Percentiles rank a stretch among this genome's conserved stretches.
These are phyloP conservation scores for Paedocypris micromegethes DNA, from an alignment of 2,797 vertebrate species.

Conservation along the genomic window DNA sequence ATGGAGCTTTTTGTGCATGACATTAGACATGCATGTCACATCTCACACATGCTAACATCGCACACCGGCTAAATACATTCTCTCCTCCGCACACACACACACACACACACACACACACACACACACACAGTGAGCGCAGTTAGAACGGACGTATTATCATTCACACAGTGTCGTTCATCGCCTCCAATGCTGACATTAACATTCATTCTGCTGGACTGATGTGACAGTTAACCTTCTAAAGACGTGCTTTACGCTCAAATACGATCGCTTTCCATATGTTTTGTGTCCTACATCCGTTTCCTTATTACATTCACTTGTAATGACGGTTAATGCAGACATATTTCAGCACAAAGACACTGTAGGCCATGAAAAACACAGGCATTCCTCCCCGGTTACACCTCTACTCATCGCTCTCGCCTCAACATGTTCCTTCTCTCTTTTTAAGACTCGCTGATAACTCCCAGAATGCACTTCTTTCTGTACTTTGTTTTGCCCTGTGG, in stretches of 20 bases:
- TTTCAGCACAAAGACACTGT: slow-evolving; percentile 15
- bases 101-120: background rate
- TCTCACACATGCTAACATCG: slow-evolving; percentile 23
- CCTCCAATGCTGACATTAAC: slow-evolving; percentile 40
- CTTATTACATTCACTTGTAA: slow-evolving; percentile 16
- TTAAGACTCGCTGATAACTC: slow-evolving; percentile 22
- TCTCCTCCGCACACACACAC: slow-evolving; percentile 7
- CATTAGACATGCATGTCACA: slow-evolving; percentile 36
- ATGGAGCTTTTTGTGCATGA: slow-evolving; percentile 30
- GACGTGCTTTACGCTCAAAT: slow-evolving; percentile 7
- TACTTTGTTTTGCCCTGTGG: slow-evolving; percentile 1
- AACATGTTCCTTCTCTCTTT: slow-evolving; percentile 29
- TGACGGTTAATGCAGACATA: slow-evolving; percentile 17
- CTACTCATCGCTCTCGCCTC: slow-evolving; percentile 14
- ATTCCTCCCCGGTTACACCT: slow-evolving; percentile 26
- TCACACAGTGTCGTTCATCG: slow-evolving; percentile 34
- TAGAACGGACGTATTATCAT: slow-evolving; percentile 29
- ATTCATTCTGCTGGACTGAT: slow-evolving; percentile 36
- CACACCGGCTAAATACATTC: slow-evolving; percentile 28
- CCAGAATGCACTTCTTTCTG: slow-evolving; percentile 13
- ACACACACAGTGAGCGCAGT: slow-evolving; percentile 23
- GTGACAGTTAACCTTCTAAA: slow-evolving; percentile 36
- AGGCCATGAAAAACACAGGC: slow-evolving; percentile 6
- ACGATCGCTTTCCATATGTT: slow-evolving; percentile 17
- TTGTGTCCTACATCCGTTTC: slow-evolving; percentile 16